Evolutionary conservation across 2,113 vertebrate genomes (phyloP), one percentile per base, ranked within the genome.

Genomic region (Myiozetetes cayanensis): DNA sequence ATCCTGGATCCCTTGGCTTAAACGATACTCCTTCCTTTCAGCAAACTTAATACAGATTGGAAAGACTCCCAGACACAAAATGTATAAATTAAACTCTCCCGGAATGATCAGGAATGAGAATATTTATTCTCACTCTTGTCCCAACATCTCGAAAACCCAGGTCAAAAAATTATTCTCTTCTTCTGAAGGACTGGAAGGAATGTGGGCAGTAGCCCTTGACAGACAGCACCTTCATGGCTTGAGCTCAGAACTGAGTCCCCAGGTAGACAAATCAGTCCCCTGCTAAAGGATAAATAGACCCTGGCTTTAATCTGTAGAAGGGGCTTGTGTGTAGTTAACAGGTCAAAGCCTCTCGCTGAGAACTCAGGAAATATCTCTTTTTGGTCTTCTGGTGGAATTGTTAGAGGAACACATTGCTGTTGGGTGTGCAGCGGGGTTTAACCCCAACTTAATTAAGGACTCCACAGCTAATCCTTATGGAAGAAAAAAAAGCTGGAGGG

Each of bases 41-140:
- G 50, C 23, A 87, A 76, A 47, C 39, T 75, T 72, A 14, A 28
- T 49, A n/a, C 1, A 1, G 87, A 62, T 70, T 68, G 47, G 49
- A 75, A 89, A 79, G 37, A 13, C 31, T 85, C 78, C 39, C 55
- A 82, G 53, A 18, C 56, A 44, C 9, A 58, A 66, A 91, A 85
- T 8, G 24, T 41, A 31, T 47, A 71, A 71, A 67, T 81, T 84
- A 63, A 92, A 47, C 24, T 73, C 31, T 39, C 24, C 31, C 70
- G 66, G 61, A 93, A 79, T n/a, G 18, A 89, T 65, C 33, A 87
- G 37, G n/a, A 89, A 74, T 49, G 52, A 81, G 50, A 92, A 86
- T 89, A 87, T 74, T 77, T 75, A 81, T 89, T 82, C 53, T 78
- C 47, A 30, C 9, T 87, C 41, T 68, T 58, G 44, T 35, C 62